Conservation (phyloP, 1,140 invertebrate genomes). For the Caerostris extrusa region DNA sequence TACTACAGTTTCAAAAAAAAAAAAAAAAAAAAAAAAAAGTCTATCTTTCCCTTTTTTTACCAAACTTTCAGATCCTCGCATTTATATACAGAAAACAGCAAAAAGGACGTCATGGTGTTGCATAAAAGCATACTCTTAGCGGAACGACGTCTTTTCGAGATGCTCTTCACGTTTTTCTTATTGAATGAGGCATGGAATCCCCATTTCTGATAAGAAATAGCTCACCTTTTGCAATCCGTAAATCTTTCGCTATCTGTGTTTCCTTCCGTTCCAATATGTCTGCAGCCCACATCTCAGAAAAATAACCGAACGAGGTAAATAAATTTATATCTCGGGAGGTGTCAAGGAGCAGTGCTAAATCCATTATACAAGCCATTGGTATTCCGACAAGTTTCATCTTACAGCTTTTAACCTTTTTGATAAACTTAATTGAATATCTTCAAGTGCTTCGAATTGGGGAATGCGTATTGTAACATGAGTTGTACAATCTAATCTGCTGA, state of each 20-base stretch:
- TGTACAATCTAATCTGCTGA: no score
- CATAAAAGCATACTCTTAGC: no score
- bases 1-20: no score
- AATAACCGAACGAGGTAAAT: background rate
- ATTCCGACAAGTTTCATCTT: background rate
- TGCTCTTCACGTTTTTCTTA: background rate
- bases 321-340: background rate
- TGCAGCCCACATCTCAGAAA: background rate
- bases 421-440: background rate
- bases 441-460: no score
- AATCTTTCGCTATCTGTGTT: background rate
- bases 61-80: no score
- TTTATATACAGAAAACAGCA: no score
- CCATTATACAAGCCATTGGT: background rate
- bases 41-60: no score
- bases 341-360: background rate
- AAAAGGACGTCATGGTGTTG: no score
- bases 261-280: background rate
- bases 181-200: background rate
- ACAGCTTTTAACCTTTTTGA: background rate
- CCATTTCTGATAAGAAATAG: background rate
- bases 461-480: no score
- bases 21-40: no score
- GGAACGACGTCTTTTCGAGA: no score
- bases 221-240: background rate